phyloP scores from a whole-genome alignment of 2,888 invertebrate genomes.

The Eupithecia centaureata region DNA sequence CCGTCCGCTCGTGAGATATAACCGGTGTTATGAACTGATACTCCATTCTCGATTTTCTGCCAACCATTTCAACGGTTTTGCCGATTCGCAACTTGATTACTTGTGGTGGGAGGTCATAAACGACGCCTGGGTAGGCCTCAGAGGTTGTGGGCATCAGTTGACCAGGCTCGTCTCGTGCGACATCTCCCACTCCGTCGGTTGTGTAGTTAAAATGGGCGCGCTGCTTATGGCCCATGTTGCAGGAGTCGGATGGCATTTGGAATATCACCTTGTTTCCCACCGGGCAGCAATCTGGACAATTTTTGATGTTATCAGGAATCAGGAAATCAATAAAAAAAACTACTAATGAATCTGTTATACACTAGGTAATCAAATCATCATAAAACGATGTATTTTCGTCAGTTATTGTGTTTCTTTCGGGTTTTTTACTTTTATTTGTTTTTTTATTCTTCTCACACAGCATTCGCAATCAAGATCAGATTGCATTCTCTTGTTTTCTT shows the following conservation, averaged over 20 bases:
- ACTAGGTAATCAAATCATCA: slow-evolving; percentile 14
- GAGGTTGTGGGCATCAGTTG: slow-evolving; percentile 61
- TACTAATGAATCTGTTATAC: slow-evolving; percentile 18
- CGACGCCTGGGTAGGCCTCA: slow-evolving; percentile 67
- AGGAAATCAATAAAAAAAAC: slow-evolving; percentile 17
- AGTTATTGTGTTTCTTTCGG: slow-evolving; percentile 43
- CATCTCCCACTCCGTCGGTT: slow-evolving; percentile 73
- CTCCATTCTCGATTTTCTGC: slow-evolving; percentile 72
- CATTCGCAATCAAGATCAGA: slow-evolving; percentile 73
- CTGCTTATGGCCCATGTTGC: slow-evolving; percentile 71
- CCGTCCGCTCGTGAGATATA: slow-evolving; percentile 52
- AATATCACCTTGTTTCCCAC: slow-evolving; percentile 78
- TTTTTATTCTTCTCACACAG: slow-evolving; percentile 57
- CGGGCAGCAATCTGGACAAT: slow-evolving; percentile 81
- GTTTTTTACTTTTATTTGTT: slow-evolving; percentile 51
- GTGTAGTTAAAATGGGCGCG: slow-evolving; percentile 73
- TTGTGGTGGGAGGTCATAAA: slow-evolving; percentile 69
- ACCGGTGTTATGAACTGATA: slow-evolving; percentile 76
- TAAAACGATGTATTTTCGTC: slow-evolving; percentile 7
- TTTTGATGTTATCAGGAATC: slow-evolving; percentile 52
- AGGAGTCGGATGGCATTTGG: slow-evolving; percentile 73
- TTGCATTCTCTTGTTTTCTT: slow-evolving; percentile 63
- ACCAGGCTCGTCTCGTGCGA: slow-evolving; percentile 71
- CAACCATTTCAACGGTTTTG: slow-evolving; percentile 71
- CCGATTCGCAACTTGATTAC: slow-evolving; percentile 74